These are phyloP conservation scores for Astropecten irregularis DNA, from an alignment of 53 echinoderm and acorn worm species.

Conservation along the genomic window DNA sequence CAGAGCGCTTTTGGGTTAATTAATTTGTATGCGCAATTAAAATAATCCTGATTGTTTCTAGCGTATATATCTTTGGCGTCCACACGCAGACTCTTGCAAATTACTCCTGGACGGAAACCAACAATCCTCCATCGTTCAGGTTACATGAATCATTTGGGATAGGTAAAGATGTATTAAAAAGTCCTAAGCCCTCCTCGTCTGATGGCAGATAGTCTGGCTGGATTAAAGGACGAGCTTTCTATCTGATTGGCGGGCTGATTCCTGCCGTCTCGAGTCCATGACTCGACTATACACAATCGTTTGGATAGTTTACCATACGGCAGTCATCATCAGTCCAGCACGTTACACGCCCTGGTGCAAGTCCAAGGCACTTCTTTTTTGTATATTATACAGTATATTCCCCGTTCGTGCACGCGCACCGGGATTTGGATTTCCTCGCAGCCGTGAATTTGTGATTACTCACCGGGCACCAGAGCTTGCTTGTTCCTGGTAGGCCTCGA, in stretches of 20 bases:
- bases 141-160: slow-evolving; percentile 7
- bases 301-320: background rate
- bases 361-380: background rate
- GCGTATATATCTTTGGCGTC: slow-evolving; percentile 9
- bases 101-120: slow-evolving; percentile 9
- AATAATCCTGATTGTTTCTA: too few species aligned
- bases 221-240: slow-evolving; percentile 30
- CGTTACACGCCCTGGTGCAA: slow-evolving; percentile 6
- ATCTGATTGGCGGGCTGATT: slow-evolving; percentile 33
- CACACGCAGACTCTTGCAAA: background rate
- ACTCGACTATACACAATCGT: too few species aligned
- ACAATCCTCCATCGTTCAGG: background rate
- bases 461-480: slow-evolving; percentile 19
- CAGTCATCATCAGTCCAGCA: slow-evolving; percentile 11
- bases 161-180: background rate
- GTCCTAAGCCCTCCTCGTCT: background rate
- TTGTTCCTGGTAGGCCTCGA: background rate
- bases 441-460: slow-evolving; percentile 37
- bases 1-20: too few species aligned
- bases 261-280: too few species aligned
- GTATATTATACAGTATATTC: too few species aligned
- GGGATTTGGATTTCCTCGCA: slow-evolving; percentile 8
- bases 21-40: too few species aligned
- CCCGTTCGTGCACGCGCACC: background rate
- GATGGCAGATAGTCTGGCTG: background rate